A percentile compares a stretch with the other conserved stretches of the same genome.
Evolutionary conservation across 2,888 invertebrate species (phyloP).

Genomic region (Latheticus oryzae): DNA sequence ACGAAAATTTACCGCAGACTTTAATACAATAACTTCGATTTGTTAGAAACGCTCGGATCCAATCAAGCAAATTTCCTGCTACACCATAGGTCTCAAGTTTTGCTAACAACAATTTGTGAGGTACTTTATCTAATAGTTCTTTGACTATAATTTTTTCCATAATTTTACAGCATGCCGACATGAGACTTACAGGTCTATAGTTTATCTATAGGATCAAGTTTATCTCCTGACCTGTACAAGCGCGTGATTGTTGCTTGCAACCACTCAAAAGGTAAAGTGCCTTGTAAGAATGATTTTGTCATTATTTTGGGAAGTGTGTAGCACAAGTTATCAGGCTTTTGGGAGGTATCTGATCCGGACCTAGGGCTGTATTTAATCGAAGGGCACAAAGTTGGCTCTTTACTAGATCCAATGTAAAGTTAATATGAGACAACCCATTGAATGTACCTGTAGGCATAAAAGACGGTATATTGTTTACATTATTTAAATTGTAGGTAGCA

Average conservation of each 20-base stretch:
- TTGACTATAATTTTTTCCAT: conserved; percentile 12
- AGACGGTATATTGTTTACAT: conserved; percentile 1
- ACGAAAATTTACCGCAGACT: too few species aligned
- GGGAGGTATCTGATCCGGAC: conserved; percentile 6
- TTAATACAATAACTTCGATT: conserved; percentile 8
- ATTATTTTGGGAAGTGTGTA: conserved; percentile 1
- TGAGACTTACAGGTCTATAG: conserved; percentile 11
- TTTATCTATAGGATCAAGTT: conserved; percentile 11
- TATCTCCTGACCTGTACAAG: conserved; percentile 10
- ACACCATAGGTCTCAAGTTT: conserved; percentile 7
- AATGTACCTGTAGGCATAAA: conserved; percentile 8
- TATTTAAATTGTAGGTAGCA: conserved; percentile 5
- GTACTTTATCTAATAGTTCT: conserved; percentile 5
- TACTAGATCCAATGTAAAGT: conserved; percentile 2
- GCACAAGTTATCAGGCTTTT: conserved; percentile 3
- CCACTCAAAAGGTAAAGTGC: conserved; percentile 4
- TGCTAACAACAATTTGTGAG: conserved; percentile 5
- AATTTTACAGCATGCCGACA: conserved; percentile 9
- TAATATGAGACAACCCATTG: conserved; percentile 1
- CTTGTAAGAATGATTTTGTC: neutral
- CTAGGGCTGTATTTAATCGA: conserved; percentile 6
- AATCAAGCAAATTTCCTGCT: conserved; percentile 4
- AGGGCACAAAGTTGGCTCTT: conserved; percentile 5
- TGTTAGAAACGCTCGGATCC: conserved; percentile 2
- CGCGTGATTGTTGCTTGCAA: conserved; percentile 7